Base-by-base conservation (phyloP, 92 coral and sea anemone species). In the Plumapathes pennacea region DNA sequence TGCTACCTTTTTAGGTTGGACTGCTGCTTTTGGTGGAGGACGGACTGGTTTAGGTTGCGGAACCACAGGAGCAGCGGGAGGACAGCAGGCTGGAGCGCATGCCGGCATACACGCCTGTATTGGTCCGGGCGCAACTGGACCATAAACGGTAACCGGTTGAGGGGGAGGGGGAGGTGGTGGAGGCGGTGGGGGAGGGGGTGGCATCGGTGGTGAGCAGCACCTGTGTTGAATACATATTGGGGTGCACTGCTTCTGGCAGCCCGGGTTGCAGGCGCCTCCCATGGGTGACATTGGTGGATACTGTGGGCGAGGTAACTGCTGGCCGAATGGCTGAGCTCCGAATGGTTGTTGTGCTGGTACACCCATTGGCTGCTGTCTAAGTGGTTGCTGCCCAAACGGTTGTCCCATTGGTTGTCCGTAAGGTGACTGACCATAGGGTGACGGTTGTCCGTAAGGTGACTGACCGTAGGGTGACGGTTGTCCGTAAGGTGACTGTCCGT, bases 191-290 rank as follows among this genome's bases (percentile, higher is more conserved):
- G 56, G 72, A 1, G 31, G 32, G 24, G 10, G 23, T 12, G 25
- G 26, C 64, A 47, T 58, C 11, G 66, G 65, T 10, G 87, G 76
- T 27, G 46, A 21, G 37, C 89, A 82, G 47, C 96, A 88, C 42
- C 96, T 88, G 42, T 83, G 89, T 34, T 82, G 86, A 15, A 77
- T 37, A 41, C 96, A 88, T 10, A 77, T 71, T 1, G 89, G 89
- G 28, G 96, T 83, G 56, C 96, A 88, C 15, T 77, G 69, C 33
- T 57, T 41, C 72, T 50, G 78, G 50, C 95, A 86, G 23, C 74
- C 43, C 27, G 59, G 47, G 22, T 49, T 34, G 39, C 95, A 86
- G 17, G 89, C 73, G 34, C 95, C 95, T 23, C 95, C 95, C 22
- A 47, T 60, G 0, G 80, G 71, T 10, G 96, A 71, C 68, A 77